Evolutionary conservation across 2,888 invertebrate genomes (phyloP).

Genomic region (Rhimphoctona megacephalus): DNA sequence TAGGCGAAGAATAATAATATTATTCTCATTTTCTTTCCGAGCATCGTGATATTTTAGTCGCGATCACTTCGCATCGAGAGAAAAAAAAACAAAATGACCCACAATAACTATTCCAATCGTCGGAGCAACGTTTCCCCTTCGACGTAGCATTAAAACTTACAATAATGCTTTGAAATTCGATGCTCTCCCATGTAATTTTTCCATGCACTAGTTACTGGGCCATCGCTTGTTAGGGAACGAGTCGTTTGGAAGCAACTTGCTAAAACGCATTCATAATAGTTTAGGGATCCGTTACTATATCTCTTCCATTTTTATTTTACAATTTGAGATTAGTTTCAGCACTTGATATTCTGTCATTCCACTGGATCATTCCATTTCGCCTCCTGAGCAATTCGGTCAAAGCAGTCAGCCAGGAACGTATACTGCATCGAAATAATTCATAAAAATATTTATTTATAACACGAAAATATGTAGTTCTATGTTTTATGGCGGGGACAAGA

Average conservation of each 20-base stretch:
- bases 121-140: slow-evolving; percentile 30
- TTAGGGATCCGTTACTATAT: slow-evolving; percentile 35
- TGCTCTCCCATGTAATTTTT: slow-evolving; percentile 21
- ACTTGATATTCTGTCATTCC: slow-evolving; percentile 87
- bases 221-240: slow-evolving; percentile 43
- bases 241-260: slow-evolving; percentile 40
- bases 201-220: slow-evolving; percentile 7
- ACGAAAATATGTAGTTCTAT: too few species aligned
- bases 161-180: slow-evolving; percentile 36
- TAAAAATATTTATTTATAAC: slow-evolving; percentile 5
- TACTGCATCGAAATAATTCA: slow-evolving; percentile 87
- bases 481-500: too few species aligned
- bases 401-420: slow-evolving; percentile 96
- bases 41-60: background rate
- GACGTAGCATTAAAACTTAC: slow-evolving; percentile 45
- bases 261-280: slow-evolving; percentile 41
- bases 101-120: slow-evolving; percentile 41
- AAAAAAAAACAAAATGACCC: slow-evolving; percentile 27
- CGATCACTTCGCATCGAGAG: slow-evolving; percentile 31
- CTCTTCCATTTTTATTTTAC: slow-evolving; percentile 56
- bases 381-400: slow-evolving; percentile 97
- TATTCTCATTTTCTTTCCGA: background rate
- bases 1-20: slow-evolving; percentile 9
- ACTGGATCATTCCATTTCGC: slow-evolving; percentile 94
- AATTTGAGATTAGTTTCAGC: slow-evolving; percentile 58